Percentiles rank a stretch among this genome's conserved stretches.
phyloP scores from a whole-genome alignment of 2,797 vertebrate genomes.

The Siniperca obscura region DNA sequence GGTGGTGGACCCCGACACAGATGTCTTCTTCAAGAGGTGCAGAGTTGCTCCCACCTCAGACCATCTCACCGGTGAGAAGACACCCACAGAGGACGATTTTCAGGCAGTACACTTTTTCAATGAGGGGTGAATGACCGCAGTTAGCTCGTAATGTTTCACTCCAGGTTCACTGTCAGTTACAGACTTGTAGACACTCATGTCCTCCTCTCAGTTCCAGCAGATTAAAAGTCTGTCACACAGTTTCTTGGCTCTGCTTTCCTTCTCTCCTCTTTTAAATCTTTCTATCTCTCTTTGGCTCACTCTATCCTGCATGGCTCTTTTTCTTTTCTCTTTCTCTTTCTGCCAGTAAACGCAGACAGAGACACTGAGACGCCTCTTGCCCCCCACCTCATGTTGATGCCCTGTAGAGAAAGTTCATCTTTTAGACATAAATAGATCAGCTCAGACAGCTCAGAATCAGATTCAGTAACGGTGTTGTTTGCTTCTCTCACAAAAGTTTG shows the following conservation, averaged over 20 bases:
- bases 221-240: constrained; percentile 30
- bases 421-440: constrained; percentile 63
- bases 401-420: constrained; percentile 70
- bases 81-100: not conserved
- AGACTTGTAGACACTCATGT: constrained; percentile 2
- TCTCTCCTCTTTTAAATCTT: not conserved
- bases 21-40: constrained; percentile 94
- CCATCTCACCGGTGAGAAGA: constrained; percentile 87
- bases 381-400: constrained; percentile 17
- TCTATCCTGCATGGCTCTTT: not conserved
- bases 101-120: not conserved
- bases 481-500: not conserved
- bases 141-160: constrained; percentile 29
- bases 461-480: not conserved
- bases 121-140: not conserved
- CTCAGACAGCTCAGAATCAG: constrained; percentile 49
- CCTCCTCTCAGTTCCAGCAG: constrained; percentile 1
- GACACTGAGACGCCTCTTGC: constrained; percentile 64
- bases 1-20: constrained; percentile 91
- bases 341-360: constrained; percentile 66
- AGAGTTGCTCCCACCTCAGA: constrained; percentile 84
- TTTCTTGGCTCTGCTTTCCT: not conserved
- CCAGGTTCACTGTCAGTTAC: constrained; percentile 25
- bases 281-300: constrained; percentile 16
- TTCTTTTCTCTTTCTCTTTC: constrained; percentile 34